phyloP scores from a whole-genome alignment of 2,113 vertebrate genomes.

The Gallinago media region DNA sequence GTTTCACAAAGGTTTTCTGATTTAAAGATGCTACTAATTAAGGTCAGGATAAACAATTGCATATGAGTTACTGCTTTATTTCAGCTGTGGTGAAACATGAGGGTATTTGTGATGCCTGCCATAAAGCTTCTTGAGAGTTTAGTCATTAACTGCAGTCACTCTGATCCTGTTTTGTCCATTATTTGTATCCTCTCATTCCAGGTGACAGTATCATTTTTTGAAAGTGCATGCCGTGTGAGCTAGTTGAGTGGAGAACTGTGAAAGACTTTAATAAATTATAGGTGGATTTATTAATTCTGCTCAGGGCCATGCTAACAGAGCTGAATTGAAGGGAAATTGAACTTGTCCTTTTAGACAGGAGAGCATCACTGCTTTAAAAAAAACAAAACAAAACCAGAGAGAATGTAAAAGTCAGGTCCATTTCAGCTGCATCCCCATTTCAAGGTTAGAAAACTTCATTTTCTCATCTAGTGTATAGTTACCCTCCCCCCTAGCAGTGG shows the following conservation, averaged over 20 bases:
- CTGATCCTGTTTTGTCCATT: not conserved
- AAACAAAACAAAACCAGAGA: not conserved
- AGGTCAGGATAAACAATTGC: not conserved
- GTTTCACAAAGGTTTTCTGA: not conserved
- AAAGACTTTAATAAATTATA: conserved; percentile 53
- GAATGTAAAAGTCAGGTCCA: not conserved
- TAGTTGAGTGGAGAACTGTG: not conserved
- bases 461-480: not conserved
- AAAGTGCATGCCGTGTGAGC: not conserved
- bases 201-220: conserved; percentile 43
- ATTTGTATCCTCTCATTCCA: conserved; percentile 45
- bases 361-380: not conserved
- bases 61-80: not conserved
- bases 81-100: not conserved
- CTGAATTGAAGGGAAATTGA: conserved; percentile 3
- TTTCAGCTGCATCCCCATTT: not conserved
- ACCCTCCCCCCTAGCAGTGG: no score
- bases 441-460: not conserved
- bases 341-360: not conserved
- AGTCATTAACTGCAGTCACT: not conserved
- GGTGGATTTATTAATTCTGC: conserved; percentile 48
- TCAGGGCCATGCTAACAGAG: not conserved
- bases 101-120: not conserved
- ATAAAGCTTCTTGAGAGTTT: not conserved
- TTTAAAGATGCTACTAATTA: not conserved